Conservation (phyloP, 2,113 vertebrate species). For the Alouatta palliata region DNA sequence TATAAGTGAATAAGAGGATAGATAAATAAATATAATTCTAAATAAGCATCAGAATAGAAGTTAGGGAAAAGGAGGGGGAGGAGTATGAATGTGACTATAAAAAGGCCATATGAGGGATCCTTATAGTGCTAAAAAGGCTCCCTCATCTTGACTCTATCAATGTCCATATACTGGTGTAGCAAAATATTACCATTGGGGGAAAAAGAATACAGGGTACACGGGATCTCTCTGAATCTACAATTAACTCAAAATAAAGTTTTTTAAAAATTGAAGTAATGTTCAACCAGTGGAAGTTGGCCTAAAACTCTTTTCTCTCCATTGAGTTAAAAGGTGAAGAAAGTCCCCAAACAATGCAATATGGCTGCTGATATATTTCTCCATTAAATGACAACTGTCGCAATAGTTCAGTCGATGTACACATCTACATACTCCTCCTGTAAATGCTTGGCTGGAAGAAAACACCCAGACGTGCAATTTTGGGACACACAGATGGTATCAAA, state of each 20-base stretch:
- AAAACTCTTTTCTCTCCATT: not conserved
- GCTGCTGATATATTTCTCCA: not conserved
- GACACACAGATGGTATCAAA: not conserved
- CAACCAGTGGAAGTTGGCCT: not conserved
- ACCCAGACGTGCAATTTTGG: not conserved
- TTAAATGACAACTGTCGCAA: not conserved
- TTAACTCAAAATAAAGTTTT: slow-evolving; percentile 23
- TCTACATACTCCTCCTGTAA: not conserved
- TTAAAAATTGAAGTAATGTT: not conserved
- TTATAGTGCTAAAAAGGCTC: not conserved
- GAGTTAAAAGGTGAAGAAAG: not conserved
- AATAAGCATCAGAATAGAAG: not conserved
- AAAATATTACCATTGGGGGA: not conserved
- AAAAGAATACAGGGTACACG: not conserved
- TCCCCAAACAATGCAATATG: not conserved
- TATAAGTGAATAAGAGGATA: not conserved
- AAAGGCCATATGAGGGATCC: not conserved
- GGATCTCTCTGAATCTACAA: not conserved
- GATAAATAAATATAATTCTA: not conserved
- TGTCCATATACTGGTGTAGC: not conserved
- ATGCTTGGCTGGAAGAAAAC: not conserved
- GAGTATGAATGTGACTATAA: not conserved
- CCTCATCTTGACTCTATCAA: not conserved
- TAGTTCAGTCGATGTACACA: not conserved
- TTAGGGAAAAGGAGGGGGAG: not conserved